Evolutionary conservation across 2,888 invertebrate genomes (phyloP).

Genomic region (Chrysopilus asiliformis): DNA sequence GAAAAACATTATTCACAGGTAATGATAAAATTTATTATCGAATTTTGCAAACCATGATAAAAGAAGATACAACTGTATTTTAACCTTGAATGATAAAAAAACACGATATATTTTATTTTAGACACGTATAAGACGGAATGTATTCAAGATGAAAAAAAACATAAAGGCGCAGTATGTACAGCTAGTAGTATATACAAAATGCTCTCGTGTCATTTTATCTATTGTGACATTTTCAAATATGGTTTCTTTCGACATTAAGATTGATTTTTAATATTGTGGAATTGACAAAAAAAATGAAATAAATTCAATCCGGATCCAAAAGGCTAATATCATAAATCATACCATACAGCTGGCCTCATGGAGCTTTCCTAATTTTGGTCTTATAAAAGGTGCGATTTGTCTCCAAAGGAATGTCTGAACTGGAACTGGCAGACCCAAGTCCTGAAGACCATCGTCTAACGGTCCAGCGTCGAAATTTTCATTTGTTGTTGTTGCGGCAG

Average conservation of each 20-base stretch:
- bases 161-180: conserved; percentile 11
- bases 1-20: too few relatives aligned
- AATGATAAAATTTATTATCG: too few relatives aligned
- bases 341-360: conserved; percentile 98
- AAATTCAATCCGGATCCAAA: conserved; percentile 1
- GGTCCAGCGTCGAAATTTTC: conserved; percentile 15
- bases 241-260: conserved; percentile 5
- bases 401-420: conserved; percentile 97
- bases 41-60: too few relatives aligned
- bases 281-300: background rate
- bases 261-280: background rate
- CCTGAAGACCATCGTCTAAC: conserved; percentile 50
- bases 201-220: background rate
- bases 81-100: too few relatives aligned
- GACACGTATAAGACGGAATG: too few relatives aligned
- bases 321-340: too few relatives aligned
- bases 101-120: too few relatives aligned
- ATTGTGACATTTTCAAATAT: background rate
- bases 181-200: conserved; percentile 4
- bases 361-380: conserved; percentile 87
- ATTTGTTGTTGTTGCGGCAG: conserved; percentile 8
- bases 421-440: conserved; percentile 79
- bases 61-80: too few relatives aligned
- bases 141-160: conserved; percentile 5
- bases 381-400: conserved; percentile 92